phyloP scores from a whole-genome alignment of 2,113 vertebrate genomes.

The Menura novaehollandiae region DNA sequence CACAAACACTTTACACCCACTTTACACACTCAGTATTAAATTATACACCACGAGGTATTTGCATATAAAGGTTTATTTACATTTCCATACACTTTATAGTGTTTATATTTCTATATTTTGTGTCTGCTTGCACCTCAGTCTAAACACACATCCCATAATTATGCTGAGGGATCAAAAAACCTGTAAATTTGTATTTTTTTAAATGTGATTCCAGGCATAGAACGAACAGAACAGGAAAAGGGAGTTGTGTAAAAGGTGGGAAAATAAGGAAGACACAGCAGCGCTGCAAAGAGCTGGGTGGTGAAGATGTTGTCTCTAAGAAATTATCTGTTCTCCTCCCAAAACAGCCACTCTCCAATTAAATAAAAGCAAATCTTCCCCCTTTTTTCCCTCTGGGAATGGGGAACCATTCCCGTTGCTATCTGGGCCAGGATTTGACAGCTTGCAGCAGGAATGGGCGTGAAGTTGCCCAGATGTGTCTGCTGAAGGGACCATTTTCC shows the following conservation, averaged over 20 bases:
- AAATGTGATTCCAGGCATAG: background rate
- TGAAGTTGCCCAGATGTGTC: constrained; percentile 56
- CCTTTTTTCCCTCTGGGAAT: background rate
- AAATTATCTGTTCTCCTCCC: background rate
- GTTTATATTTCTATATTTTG: fast-evolving
- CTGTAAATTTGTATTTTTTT: too few relatives aligned
- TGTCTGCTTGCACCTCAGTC: background rate
- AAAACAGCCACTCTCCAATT: background rate
- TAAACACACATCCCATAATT: background rate
- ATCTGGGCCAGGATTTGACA: constrained; percentile 13
- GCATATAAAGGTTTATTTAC: fast-evolving
- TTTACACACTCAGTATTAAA: background rate
- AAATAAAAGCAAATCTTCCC: background rate
- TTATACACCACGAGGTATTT: fast-evolving
- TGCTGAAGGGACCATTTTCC: constrained; percentile 29
- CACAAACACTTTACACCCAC: background rate
- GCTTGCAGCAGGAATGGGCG: background rate
- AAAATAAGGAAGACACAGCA: background rate
- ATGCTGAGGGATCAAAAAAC: background rate
- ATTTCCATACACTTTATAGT: fast-evolving
- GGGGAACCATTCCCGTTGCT: background rate
- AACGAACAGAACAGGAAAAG: background rate
- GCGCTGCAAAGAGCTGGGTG: background rate
- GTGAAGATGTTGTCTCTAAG: background rate
- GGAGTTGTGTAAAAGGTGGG: background rate